Evolutionary conservation across 1,140 invertebrate genomes (phyloP).

Genomic region (Trypoxylus dichotomus): DNA sequence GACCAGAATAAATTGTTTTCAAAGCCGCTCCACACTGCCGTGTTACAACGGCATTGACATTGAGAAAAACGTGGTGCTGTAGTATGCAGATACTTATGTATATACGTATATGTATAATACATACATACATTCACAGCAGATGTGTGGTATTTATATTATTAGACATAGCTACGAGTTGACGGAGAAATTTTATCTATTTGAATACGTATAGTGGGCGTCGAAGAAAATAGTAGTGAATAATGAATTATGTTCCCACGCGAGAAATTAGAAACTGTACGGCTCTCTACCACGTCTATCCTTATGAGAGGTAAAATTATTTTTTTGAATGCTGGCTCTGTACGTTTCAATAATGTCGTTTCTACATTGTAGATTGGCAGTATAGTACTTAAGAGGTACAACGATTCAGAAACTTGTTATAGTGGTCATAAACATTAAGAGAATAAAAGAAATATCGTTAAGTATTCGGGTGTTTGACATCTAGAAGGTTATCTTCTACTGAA

Average conservation of each 20-base stretch:
- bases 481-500: too few species aligned
- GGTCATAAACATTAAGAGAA: too few species aligned
- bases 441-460: too few species aligned
- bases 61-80: neutral
- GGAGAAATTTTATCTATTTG: conserved; percentile 36
- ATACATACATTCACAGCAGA: too few species aligned
- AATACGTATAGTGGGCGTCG: conserved; percentile 30
- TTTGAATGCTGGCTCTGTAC: neutral
- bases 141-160: neutral
- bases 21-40: neutral
- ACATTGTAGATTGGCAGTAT: too few species aligned
- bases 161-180: conserved; percentile 27
- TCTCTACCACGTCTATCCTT: neutral
- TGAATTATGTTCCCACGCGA: conserved; percentile 36
- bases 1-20: conserved; percentile 36
- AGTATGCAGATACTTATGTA: neutral
- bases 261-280: conserved; percentile 2
- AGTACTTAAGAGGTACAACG: too few species aligned
- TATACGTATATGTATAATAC: neutral
- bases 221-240: conserved; percentile 33
- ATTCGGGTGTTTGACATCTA: too few species aligned
- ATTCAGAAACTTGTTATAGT: too few species aligned
- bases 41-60: neutral
- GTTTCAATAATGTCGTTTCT: neutral
- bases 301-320: neutral